Percentiles rank a stretch among this genome's conserved stretches.
phyloP scores from a whole-genome alignment of 2,113 vertebrate species.

The Pelecanus crispus region DNA sequence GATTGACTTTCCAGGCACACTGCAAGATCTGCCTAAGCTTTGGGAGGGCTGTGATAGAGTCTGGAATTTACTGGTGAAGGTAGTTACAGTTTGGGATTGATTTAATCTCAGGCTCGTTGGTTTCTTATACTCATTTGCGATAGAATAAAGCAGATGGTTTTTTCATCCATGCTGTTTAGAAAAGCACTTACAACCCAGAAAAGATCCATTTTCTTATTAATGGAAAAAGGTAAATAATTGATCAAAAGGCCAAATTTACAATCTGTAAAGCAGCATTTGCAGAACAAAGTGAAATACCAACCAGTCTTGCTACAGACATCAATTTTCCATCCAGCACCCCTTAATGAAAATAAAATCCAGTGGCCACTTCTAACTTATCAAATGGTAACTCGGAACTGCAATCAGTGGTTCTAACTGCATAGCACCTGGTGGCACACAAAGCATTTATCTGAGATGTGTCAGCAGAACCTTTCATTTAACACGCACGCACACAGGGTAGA shows the following conservation, averaged over 20 bases:
- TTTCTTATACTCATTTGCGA: neutral
- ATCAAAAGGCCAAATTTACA: neutral
- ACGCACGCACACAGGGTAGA: neutral
- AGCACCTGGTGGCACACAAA: neutral
- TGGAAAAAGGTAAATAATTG: neutral
- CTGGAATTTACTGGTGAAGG: neutral
- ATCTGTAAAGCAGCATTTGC: neutral
- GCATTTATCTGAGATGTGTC: neutral
- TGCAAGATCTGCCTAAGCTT: neutral
- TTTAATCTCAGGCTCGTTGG: neutral
- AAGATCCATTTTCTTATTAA: neutral
- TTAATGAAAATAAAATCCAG: neutral
- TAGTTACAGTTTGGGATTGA: neutral
- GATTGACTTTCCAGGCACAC: neutral
- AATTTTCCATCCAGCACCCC: neutral
- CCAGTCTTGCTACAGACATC: neutral
- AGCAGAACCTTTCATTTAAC: neutral
- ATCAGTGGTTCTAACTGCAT: neutral
- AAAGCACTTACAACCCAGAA: neutral
- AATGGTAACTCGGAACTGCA: neutral
- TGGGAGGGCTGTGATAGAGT: neutral
- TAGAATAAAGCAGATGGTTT: neutral
- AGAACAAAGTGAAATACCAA: neutral
- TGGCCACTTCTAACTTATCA: neutral
- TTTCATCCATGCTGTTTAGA: neutral